phyloP scores from a whole-genome alignment of 2,113 vertebrate species.

The Zapus hudsonius region DNA sequence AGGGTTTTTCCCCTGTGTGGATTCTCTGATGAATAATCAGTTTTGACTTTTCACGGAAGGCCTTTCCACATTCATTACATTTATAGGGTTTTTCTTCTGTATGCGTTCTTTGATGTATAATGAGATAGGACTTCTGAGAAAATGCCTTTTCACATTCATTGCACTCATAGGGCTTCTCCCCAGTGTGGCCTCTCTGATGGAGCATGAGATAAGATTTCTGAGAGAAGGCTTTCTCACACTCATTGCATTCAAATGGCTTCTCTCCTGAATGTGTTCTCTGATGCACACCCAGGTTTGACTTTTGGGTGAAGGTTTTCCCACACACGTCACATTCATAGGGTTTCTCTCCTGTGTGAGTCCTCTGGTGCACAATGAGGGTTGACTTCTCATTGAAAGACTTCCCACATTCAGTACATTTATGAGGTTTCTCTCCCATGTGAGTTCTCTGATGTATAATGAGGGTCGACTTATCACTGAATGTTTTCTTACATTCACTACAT shows the following conservation, averaged over 20 bases:
- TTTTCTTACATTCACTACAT: slow-evolving; percentile 79
- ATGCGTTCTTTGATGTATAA: slow-evolving; percentile 87
- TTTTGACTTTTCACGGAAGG: slow-evolving; percentile 77
- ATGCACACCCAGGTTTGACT: slow-evolving; percentile 89
- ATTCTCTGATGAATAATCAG: slow-evolving; percentile 78
- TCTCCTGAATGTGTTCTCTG: slow-evolving; percentile 86
- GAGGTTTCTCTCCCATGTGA: slow-evolving; percentile 81
- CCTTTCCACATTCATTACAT: slow-evolving; percentile 79
- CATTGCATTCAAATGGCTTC: slow-evolving; percentile 83
- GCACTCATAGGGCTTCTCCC: slow-evolving; percentile 82
- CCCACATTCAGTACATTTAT: slow-evolving; percentile 79
- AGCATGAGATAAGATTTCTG: slow-evolving; percentile 84
- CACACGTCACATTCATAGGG: slow-evolving; percentile 89
- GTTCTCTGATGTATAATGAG: slow-evolving; percentile 81
- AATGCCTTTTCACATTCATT: slow-evolving; percentile 91
- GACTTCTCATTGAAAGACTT: slow-evolving; percentile 86
- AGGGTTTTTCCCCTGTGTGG: slow-evolving; percentile 79
- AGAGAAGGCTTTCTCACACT: slow-evolving; percentile 84
- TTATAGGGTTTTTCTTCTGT: slow-evolving; percentile 78
- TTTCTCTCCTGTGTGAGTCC: slow-evolving; percentile 89
- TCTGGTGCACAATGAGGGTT: slow-evolving; percentile 84
- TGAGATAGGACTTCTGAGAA: slow-evolving; percentile 90
- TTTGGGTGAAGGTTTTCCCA: slow-evolving; percentile 90
- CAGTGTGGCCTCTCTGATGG: slow-evolving; percentile 82
- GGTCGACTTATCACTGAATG: slow-evolving; percentile 81